Evolutionary conservation across 2,888 invertebrate genomes (phyloP), one percentile per base, ranked within the genome.

Genomic region (Acholoe squamosa): DNA sequence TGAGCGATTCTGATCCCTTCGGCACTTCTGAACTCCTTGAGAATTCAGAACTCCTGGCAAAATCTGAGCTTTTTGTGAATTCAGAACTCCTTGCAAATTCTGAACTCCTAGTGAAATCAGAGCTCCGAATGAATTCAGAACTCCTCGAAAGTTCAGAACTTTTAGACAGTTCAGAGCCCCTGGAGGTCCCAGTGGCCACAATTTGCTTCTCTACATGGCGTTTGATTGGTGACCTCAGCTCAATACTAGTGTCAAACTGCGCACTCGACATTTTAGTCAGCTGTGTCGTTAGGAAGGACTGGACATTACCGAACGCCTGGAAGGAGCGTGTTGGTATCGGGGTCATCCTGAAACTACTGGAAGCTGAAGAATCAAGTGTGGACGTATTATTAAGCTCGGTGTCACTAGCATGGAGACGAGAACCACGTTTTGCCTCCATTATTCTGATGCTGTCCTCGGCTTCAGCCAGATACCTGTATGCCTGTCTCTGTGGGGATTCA

Each of bases 171-270:
- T 61, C 61, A n/a, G 61, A 61, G 19, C 61, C 14, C 19, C 19
- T 61, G 22, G 61, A 61, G 19, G n/a, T 14, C 1, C 43, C n/a
- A 5, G 43, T 80, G 22, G 34, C 33, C 16, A 16, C 14, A 43
- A 80, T 3, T 43, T 33, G 80, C n/a, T 33, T 33, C 14, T 67
- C 89, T 33, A 89, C 31, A 10, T 89, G 67, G 19, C 67, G 61
- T 61, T 89, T 90, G n/a, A 92, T 91, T 33, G 95, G 94, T 31
- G 94, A 93, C 14, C 92, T 67, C 43, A 94, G 76, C 89, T 95
- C 94, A 28, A 94, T 90, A 89, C 94, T 94, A 54, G 94, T 93
- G 89, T 94, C 93, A 91, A 94, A 95, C 0, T 93, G 93, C 67
- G 93, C 92, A 34, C 94, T 93, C 16, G 94, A 92, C 92, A 93